These are phyloP conservation scores for Balanococcus diminutus DNA, from an alignment of 2,888 invertebrate genomes.

Conservation along the genomic window DNA sequence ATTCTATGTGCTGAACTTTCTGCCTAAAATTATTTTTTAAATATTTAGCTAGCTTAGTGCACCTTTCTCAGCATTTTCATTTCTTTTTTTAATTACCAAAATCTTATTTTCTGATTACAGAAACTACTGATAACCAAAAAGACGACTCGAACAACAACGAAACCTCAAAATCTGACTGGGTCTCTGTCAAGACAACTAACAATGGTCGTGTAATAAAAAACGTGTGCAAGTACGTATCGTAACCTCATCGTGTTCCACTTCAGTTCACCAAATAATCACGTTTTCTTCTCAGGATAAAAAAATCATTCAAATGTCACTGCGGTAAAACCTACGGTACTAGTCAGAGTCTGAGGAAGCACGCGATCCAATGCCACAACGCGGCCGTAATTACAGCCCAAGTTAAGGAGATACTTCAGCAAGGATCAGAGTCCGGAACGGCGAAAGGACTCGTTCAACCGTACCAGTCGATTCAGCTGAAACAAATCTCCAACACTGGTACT, in stretches of 20 bases:
- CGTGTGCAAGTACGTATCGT: conserved; percentile 45
- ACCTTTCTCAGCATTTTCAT: neutral
- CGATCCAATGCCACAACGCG: conserved; percentile 63
- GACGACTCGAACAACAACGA: neutral
- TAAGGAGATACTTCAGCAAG: conserved; percentile 56
- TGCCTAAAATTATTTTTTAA: neutral
- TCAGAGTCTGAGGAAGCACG: conserved; percentile 78
- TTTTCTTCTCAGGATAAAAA: conserved; percentile 69
- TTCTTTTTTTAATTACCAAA: neutral
- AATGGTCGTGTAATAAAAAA: conserved; percentile 37
- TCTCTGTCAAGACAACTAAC: conserved; percentile 43
- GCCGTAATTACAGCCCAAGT: conserved; percentile 60
- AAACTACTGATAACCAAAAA: neutral
- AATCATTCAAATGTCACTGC: conserved; percentile 82
- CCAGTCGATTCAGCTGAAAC: conserved; percentile 59
- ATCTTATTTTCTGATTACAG: neutral
- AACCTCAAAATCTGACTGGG: conserved; percentile 21
- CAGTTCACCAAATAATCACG: neutral
- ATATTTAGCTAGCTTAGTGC: neutral
- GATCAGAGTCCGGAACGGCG: conserved; percentile 57
- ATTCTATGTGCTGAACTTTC: neutral
- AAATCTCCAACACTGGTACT: conserved; percentile 59
- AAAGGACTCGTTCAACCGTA: conserved; percentile 58
- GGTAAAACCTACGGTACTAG: conserved; percentile 85
- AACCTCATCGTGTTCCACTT: neutral